Evolutionary conservation across 2,888 invertebrate genomes (phyloP).

Genomic region (Diarsia mendica): DNA sequence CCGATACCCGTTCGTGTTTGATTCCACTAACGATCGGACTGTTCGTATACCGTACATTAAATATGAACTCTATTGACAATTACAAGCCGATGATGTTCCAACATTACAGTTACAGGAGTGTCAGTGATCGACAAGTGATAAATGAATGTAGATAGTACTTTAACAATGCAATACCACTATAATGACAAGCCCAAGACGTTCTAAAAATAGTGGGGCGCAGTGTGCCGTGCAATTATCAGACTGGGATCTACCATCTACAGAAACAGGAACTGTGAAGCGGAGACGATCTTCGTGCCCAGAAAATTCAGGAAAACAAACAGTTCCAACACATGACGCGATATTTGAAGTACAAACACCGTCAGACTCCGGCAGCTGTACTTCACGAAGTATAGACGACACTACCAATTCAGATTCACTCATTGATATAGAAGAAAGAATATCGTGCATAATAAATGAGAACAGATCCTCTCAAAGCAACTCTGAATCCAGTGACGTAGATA

Average conservation of each 20-base stretch:
- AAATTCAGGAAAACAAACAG: conserved; percentile 72
- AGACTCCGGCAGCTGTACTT: conserved; percentile 85
- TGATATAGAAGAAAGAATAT: conserved; percentile 88
- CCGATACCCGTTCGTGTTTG: conserved; percentile 79
- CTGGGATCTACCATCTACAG: conserved; percentile 93
- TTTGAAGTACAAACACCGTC: conserved; percentile 85
- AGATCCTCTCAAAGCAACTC: conserved; percentile 88
- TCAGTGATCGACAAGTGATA: conserved; percentile 53
- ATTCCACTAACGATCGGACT: conserved; percentile 80
- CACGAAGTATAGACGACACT: conserved; percentile 80
- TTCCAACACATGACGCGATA: conserved; percentile 77
- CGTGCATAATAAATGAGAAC: conserved; percentile 86
- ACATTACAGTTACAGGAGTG: conserved; percentile 57
- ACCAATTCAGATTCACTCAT: conserved; percentile 83
- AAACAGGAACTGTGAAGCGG: conserved; percentile 93
- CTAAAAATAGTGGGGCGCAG: conserved; percentile 84
- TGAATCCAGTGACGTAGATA: conserved; percentile 86
- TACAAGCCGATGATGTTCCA: conserved; percentile 75
- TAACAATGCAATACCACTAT: conserved; percentile 81
- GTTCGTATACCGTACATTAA: conserved; percentile 65
- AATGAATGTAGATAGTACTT: conserved; percentile 65
- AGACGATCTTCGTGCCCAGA: conserved; percentile 91
- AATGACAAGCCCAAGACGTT: conserved; percentile 89
- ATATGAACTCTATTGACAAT: conserved; percentile 65
- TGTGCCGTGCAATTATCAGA: conserved; percentile 88